Conservation (phyloP, 2,113 vertebrate genomes). For the Octodon degus region DNA sequence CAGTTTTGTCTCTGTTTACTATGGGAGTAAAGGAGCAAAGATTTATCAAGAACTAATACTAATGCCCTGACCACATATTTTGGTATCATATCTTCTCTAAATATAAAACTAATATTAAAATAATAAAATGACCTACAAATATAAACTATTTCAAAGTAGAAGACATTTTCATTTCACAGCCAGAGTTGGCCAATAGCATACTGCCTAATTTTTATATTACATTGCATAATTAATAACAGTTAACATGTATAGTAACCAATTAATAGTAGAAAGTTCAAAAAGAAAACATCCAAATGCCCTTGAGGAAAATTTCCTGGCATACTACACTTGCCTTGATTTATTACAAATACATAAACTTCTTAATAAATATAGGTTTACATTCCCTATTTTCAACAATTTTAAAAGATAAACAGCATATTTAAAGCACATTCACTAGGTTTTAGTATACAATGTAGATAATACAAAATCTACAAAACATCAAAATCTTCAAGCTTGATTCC, state of each 20-base stretch:
- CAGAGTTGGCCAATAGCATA: not conserved
- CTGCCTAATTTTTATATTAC: conserved; percentile 34
- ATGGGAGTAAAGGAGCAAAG: not conserved
- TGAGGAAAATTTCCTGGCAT: not conserved
- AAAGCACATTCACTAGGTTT: not conserved
- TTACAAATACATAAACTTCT: not conserved
- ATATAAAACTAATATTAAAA: conserved; percentile 38
- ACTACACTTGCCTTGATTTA: not conserved
- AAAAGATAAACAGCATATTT: not conserved
- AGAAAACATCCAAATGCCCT: not conserved
- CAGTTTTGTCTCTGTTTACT: not conserved
- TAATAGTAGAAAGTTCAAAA: not conserved
- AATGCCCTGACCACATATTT: not conserved
- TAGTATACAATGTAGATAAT: not conserved
- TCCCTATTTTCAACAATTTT: conserved; percentile 16
- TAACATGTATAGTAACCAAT: conserved; percentile 12
- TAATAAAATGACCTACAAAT: not conserved
- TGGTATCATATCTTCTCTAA: not conserved
- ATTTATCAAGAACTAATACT: conserved; percentile 23
- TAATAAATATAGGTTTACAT: not conserved
- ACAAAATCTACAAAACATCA: conserved; percentile 6
- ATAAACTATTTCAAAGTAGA: conserved; percentile 33
- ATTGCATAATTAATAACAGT: not conserved
- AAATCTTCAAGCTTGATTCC: not conserved
- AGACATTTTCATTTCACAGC: conserved; percentile 39